Percentiles rank a stretch among this genome's conserved stretches.
phyloP scores from a whole-genome alignment of 2,113 vertebrate genomes.

The Equus quagga region DNA sequence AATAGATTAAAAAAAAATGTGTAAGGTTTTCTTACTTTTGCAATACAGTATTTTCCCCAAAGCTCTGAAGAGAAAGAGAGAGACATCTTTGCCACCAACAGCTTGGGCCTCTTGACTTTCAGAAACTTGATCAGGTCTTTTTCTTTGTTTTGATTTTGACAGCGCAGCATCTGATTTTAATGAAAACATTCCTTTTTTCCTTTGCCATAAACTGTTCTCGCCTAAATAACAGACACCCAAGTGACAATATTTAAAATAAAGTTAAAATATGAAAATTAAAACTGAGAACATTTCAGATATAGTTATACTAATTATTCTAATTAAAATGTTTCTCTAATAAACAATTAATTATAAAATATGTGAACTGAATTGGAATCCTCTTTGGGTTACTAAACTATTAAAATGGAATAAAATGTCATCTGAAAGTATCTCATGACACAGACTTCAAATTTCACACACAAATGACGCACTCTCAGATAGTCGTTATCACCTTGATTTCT shows the following conservation, averaged over 20 bases:
- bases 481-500: background rate
- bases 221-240: constrained; percentile 81
- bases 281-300: background rate
- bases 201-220: constrained; percentile 85
- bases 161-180: constrained; percentile 77
- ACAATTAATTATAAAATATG: constrained; percentile 15
- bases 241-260: constrained; percentile 32
- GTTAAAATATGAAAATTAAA: constrained; percentile 55
- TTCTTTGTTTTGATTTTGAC: constrained; percentile 85
- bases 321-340: constrained; percentile 40
- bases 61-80: constrained; percentile 97
- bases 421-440: background rate
- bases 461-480: background rate
- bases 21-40: constrained; percentile 93
- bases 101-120: constrained; percentile 88
- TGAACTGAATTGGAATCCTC: background rate
- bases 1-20: background rate
- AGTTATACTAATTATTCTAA: constrained; percentile 20
- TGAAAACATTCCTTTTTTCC: constrained; percentile 84
- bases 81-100: constrained; percentile 95
- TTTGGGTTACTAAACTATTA: constrained; percentile 19
- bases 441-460: constrained; percentile 45
- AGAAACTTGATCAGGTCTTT: constrained; percentile 78
- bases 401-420: background rate
- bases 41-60: constrained; percentile 97